phyloP scores from a whole-genome alignment of 2,888 invertebrate genomes.

The Sepiola atlantica region DNA sequence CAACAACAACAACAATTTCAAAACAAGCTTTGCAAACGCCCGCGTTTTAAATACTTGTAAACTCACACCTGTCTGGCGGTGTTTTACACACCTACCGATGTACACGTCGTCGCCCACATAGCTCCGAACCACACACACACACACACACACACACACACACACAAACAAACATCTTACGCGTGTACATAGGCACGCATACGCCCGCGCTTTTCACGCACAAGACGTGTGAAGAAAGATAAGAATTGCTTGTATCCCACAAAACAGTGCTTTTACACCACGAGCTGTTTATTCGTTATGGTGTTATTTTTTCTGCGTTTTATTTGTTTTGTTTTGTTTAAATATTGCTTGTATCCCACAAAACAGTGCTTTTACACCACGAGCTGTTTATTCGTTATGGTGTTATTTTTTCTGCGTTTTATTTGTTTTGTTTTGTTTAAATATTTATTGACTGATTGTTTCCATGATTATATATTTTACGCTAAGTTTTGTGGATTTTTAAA shows the following conservation, averaged over 20 bases:
- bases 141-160: no score
- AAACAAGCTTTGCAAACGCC: neutral
- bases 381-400: neutral
- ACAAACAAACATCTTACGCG: neutral
- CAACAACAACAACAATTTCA: no score
- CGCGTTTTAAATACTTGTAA: neutral
- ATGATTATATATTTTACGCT: neutral
- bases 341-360: neutral
- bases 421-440: neutral
- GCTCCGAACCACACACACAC: no score
- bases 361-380: neutral
- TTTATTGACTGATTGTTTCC: neutral
- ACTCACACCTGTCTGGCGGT: neutral
- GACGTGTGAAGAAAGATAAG: slow-evolving; percentile 23
- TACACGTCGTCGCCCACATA: neutral
- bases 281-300: neutral
- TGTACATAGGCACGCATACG: neutral
- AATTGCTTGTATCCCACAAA: slow-evolving; percentile 32
- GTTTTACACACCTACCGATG: neutral
- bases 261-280: neutral
- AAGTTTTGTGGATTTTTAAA: neutral
- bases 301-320: neutral
- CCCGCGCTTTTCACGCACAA: neutral
- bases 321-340: neutral
- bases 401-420: neutral